These are phyloP conservation scores for Nemurella pictetii DNA, from an alignment of 2,888 invertebrate species.

Conservation along the genomic window DNA sequence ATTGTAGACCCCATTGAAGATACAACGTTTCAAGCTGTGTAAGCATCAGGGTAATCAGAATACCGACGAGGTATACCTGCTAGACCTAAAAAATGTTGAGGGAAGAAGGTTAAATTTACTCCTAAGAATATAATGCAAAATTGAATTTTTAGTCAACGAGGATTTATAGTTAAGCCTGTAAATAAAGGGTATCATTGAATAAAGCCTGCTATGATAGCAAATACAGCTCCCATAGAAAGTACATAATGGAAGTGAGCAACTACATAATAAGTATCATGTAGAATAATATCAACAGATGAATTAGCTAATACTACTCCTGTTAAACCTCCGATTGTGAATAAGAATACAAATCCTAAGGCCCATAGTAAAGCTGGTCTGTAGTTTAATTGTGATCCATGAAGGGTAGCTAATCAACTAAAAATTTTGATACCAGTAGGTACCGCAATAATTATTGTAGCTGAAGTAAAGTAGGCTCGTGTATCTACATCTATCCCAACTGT, in stretches of 20 bases:
- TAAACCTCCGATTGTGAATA: conserved; percentile 76
- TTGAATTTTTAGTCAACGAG: conserved; percentile 66
- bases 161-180: conserved; percentile 63
- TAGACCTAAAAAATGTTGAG: conserved; percentile 62
- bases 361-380: conserved; percentile 49
- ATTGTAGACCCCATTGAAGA: conserved; percentile 70
- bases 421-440: conserved; percentile 69
- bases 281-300: conserved; percentile 73
- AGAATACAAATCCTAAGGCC: conserved; percentile 72
- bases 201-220: conserved; percentile 75
- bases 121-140: conserved; percentile 73
- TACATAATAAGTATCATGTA: conserved; percentile 85
- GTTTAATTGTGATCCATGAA: conserved; percentile 49
- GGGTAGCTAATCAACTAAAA: conserved; percentile 56
- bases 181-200: conserved; percentile 72
- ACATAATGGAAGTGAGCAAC: conserved; percentile 84
- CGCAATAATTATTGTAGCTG: conserved; percentile 85
- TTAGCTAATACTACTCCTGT: conserved; percentile 66
- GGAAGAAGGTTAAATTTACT: conserved; percentile 61
- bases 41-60: conserved; percentile 71
- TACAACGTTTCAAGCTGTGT: conserved; percentile 64
- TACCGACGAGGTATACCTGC: conserved; percentile 76
- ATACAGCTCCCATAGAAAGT: conserved; percentile 70
- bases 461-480: conserved; percentile 81
- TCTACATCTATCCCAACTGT: conserved; percentile 83